Evolutionary conservation across 2,888 invertebrate genomes (phyloP).

Genomic region (Trachelus stipa): DNA sequence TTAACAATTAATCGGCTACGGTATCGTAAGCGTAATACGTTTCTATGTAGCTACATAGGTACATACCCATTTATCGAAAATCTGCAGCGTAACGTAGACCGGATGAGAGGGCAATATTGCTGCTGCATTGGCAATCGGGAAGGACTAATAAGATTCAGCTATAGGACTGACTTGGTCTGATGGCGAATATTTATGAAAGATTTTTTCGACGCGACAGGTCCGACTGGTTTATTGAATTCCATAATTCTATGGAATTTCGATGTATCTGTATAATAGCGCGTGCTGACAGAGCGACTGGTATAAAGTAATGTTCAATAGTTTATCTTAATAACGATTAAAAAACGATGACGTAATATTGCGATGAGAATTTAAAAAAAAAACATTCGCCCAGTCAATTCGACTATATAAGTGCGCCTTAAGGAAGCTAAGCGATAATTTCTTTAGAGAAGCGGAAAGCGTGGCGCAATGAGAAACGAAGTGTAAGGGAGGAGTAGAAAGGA

Average conservation of each 20-base stretch:
- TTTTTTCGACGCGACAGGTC: not conserved
- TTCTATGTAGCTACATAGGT: not conserved
- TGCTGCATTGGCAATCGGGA: not conserved
- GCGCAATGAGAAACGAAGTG: slow-evolving; percentile 10
- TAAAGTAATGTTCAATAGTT: not conserved
- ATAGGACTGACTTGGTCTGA: not conserved
- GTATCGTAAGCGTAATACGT: not conserved
- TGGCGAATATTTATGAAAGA: not conserved
- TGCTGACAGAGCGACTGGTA: not conserved
- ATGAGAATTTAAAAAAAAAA: not conserved
- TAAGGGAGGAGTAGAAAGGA: not conserved
- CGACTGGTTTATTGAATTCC: not conserved
- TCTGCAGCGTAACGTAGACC: not conserved
- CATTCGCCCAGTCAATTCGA: not conserved
- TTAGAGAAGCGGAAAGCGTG: slow-evolving; percentile 1
- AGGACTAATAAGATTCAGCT: not conserved
- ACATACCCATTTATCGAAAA: not conserved
- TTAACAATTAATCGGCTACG: not conserved
- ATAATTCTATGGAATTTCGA: not conserved
- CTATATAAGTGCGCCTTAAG: not conserved
- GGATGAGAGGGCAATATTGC: not conserved
- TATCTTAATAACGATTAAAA: not conserved
- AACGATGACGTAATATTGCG: not conserved
- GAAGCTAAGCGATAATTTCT: not conserved
- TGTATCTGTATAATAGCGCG: not conserved